phyloP scores from a whole-genome alignment of 2,888 invertebrate genomes.

The Drosophila aldrichi region DNA sequence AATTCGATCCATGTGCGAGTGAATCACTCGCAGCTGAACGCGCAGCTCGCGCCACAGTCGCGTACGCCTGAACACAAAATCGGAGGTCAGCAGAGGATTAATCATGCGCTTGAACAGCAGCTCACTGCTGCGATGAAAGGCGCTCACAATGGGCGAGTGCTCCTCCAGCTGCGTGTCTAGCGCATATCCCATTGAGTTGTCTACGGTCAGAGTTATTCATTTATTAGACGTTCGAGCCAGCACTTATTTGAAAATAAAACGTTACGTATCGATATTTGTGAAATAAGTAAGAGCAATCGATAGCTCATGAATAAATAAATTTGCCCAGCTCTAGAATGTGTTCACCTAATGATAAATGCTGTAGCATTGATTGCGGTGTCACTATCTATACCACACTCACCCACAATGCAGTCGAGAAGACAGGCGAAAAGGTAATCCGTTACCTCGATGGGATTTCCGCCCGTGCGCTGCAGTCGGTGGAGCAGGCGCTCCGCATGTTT shows the following conservation, averaged over 20 bases:
- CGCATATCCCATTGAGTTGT: slow-evolving; percentile 93
- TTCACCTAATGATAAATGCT: too few relatives aligned
- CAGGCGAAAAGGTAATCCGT: slow-evolving; percentile 88
- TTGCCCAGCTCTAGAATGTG: too few relatives aligned
- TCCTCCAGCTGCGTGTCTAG: slow-evolving; percentile 68
- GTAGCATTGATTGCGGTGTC: too few relatives aligned
- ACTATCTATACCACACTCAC: slow-evolving; percentile 78
- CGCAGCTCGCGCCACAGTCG: slow-evolving; percentile 61
- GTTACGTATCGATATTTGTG: background rate
- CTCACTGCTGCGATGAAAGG: slow-evolving; percentile 87
- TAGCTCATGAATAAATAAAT: background rate
- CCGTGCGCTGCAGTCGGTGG: slow-evolving; percentile 74
- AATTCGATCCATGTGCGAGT: slow-evolving; percentile 73
- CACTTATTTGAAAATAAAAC: background rate
- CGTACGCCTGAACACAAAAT: slow-evolving; percentile 80
- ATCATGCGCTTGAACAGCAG: slow-evolving; percentile 83
- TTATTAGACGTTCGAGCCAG: background rate
- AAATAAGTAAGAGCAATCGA: background rate
- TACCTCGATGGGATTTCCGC: slow-evolving; percentile 65
- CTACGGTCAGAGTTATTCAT: slow-evolving; percentile 83
- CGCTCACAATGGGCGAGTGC: slow-evolving; percentile 89
- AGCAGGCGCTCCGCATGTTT: slow-evolving; percentile 87
- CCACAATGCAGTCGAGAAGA: slow-evolving; percentile 88
- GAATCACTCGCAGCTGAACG: slow-evolving; percentile 69
- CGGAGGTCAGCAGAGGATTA: slow-evolving; percentile 78